Evolutionary conservation across 2,888 invertebrate genomes (phyloP).

Genomic region (Himalopsyche kuldschensis): DNA sequence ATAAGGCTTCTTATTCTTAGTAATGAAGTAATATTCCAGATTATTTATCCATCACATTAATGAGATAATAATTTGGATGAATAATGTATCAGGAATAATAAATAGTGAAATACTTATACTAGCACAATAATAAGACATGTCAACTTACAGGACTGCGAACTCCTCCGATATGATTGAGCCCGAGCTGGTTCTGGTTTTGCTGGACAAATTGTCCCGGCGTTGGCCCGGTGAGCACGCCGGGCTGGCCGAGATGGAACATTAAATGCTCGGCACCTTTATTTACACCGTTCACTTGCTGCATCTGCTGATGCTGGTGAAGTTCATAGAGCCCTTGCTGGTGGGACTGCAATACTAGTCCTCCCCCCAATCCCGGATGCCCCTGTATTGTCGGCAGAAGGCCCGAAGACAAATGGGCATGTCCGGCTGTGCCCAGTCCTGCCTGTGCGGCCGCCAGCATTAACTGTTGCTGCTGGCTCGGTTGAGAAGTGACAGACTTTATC

Average conservation of each 20-base stretch:
- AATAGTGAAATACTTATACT: too few species aligned
- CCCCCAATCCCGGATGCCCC: slow-evolving; percentile 26
- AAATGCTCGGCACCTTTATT: slow-evolving; percentile 58
- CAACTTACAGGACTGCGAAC: slow-evolving; percentile 56
- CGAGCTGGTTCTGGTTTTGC: slow-evolving; percentile 65
- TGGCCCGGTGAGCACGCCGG: slow-evolving; percentile 62
- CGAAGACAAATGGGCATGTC: slow-evolving; percentile 44
- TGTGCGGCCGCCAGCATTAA: slow-evolving; percentile 44
- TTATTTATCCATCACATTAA: too few species aligned
- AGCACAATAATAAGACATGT: neutral
- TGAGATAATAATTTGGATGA: too few species aligned
- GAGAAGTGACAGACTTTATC: slow-evolving; percentile 46
- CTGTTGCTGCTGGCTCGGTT: slow-evolving; percentile 46
- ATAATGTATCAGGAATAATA: too few species aligned
- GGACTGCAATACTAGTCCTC: slow-evolving; percentile 50
- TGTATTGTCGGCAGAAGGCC: slow-evolving; percentile 27
- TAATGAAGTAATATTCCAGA: too few species aligned
- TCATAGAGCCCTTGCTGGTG: slow-evolving; percentile 56
- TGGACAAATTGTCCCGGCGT: slow-evolving; percentile 64
- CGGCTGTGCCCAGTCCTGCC: slow-evolving; percentile 44
- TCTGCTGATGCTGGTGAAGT: slow-evolving; percentile 57
- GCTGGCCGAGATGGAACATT: slow-evolving; percentile 55
- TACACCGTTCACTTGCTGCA: slow-evolving; percentile 58
- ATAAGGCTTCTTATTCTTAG: too few species aligned
- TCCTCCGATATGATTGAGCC: slow-evolving; percentile 55